Percentiles rank a stretch among this genome's conserved stretches.
phyloP scores from a whole-genome alignment of 2,888 invertebrate species.

The Aphelenchoides bicaudatus region DNA sequence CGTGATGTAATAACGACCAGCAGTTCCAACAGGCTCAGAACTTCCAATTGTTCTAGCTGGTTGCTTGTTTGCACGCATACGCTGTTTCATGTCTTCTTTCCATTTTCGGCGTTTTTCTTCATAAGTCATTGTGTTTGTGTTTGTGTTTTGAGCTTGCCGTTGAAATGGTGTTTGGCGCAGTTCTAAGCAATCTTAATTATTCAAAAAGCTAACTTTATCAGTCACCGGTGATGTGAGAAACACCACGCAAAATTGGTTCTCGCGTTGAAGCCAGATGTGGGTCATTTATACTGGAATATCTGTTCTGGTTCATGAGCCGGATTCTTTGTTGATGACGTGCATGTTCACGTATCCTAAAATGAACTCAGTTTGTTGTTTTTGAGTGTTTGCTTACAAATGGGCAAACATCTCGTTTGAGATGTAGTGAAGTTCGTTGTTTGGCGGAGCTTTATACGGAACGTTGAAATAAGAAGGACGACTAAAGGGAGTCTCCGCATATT shows the following conservation, averaged over 20 bases:
- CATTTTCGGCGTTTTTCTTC: constrained; percentile 36
- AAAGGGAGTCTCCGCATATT: constrained; percentile 37
- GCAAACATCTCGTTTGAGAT: constrained; percentile 17
- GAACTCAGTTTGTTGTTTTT: too few species aligned
- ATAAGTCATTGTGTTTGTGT: constrained; percentile 25
- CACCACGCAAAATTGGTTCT: constrained; percentile 18
- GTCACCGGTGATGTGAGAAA: constrained; percentile 18
- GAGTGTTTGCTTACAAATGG: too few species aligned
- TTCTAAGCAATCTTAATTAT: too few species aligned
- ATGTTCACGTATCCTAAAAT: constrained; percentile 15
- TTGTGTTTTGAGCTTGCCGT: constrained; percentile 14
- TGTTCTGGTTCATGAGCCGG: constrained; percentile 2
- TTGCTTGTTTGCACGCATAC: neutral
- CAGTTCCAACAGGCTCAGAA: neutral
- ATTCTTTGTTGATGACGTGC: constrained; percentile 18
- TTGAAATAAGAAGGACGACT: constrained; percentile 33
- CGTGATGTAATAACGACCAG: constrained; percentile 18
- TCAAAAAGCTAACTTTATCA: too few species aligned
- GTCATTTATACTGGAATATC: too few species aligned
- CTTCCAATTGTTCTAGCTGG: constrained; percentile 19
- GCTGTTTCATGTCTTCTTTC: constrained; percentile 35
- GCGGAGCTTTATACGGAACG: constrained; percentile 14
- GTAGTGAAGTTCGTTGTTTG: neutral
- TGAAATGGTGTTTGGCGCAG: constrained; percentile 36
- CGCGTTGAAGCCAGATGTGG: constrained; percentile 13